phyloP scores from a whole-genome alignment of 2,113 vertebrate species.

The Muntiacus muntjak region DNA sequence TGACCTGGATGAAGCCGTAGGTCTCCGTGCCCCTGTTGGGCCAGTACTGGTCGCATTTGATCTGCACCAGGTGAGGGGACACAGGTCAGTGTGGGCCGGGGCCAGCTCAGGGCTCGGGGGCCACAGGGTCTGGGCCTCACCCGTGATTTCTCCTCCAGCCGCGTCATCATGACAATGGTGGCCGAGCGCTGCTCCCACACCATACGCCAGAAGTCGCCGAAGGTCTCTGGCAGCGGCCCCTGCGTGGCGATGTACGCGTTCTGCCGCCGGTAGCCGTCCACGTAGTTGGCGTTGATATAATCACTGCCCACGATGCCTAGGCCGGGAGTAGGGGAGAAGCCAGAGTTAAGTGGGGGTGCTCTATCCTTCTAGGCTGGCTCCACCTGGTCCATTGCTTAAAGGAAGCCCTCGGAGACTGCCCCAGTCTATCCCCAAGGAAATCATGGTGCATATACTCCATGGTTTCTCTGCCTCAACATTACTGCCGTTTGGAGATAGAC shows the following conservation, averaged over 20 bases:
- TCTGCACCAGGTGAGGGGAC: constrained; percentile 75
- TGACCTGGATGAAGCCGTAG: constrained; percentile 97
- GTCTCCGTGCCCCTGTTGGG: constrained; percentile 94
- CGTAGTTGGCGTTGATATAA: constrained; percentile 99
- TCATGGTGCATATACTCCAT: fast-evolving
- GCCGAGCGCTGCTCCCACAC: constrained; percentile 98
- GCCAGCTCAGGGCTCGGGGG: fast-evolving
- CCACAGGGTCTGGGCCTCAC: constrained; percentile 72
- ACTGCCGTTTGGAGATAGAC: fast-evolving
- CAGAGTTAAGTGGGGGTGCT: not conserved
- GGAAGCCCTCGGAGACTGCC: not conserved
- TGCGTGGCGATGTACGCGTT: constrained; percentile 98
- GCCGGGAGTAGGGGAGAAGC: fast-evolving
- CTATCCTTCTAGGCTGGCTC: not conserved
- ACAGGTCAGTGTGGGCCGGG: fast-evolving
- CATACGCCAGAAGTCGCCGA: constrained; percentile 99
- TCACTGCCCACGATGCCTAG: constrained; percentile 95
- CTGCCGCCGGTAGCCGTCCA: constrained; percentile 97
- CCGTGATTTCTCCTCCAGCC: constrained; percentile 97
- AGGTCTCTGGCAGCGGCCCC: constrained; percentile 95
- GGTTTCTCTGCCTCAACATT: fast-evolving
- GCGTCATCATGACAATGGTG: constrained; percentile 98
- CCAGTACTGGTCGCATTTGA: constrained; percentile 99
- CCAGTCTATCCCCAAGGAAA: not conserved
- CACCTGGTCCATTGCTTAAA: fast-evolving